These are phyloP conservation scores for Okapia johnstoni DNA, from an alignment of 2,113 vertebrate genomes.

Conservation along the genomic window DNA sequence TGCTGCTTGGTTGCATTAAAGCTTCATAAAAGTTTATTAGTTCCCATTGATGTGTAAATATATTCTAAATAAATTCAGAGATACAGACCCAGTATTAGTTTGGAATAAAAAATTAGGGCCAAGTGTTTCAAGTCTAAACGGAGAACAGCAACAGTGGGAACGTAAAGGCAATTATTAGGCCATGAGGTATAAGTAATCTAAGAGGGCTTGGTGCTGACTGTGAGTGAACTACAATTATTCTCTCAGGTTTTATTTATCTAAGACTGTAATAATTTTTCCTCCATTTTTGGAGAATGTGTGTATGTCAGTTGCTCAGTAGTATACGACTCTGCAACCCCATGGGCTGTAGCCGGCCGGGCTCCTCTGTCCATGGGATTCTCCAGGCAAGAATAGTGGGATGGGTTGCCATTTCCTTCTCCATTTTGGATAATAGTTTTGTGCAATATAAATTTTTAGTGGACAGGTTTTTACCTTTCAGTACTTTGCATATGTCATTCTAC, in stretches of 20 bases:
- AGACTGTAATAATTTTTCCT: neutral
- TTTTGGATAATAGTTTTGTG: neutral
- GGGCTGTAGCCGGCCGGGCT: neutral
- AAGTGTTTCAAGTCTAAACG: neutral
- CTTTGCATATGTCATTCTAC: neutral
- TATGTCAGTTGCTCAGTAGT: neutral
- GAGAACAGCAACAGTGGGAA: neutral
- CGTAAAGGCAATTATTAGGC: neutral
- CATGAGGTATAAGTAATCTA: neutral
- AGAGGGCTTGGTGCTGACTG: neutral
- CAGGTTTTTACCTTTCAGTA: neutral
- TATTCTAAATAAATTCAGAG: neutral
- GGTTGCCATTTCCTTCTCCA: neutral
- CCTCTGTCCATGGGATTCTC: neutral
- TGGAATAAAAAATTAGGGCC: neutral
- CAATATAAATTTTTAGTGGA: neutral
- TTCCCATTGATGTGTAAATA: neutral
- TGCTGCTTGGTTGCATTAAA: neutral
- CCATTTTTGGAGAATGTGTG: neutral
- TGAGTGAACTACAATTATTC: neutral
- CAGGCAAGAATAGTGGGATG: neutral
- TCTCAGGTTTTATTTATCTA: neutral
- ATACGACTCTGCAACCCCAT: fast-evolving
- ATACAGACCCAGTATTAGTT: neutral
- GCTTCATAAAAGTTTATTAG: neutral